Evolutionary conservation across 2,888 invertebrate genomes (phyloP).

Genomic region (Oligia strigilis): DNA sequence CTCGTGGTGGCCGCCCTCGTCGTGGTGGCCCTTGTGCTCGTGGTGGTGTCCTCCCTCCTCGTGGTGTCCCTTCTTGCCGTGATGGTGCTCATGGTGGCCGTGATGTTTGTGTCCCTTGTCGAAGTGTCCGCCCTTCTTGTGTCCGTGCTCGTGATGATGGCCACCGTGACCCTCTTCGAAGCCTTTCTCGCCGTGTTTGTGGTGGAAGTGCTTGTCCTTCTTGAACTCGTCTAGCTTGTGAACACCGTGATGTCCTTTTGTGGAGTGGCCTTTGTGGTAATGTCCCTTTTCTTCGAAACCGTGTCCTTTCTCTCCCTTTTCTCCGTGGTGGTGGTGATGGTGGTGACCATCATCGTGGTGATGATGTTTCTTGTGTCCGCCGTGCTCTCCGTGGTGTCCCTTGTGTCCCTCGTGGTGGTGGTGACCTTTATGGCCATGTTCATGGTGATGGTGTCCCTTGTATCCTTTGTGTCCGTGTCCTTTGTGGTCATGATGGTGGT

Average conservation of each 20-base stretch:
- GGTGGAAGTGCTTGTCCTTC: slow-evolving; percentile 96
- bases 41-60: slow-evolving; percentile 95
- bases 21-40: slow-evolving; percentile 95
- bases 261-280: slow-evolving; percentile 95
- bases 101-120: slow-evolving; percentile 95
- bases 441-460: slow-evolving; percentile 92
- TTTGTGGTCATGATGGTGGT: slow-evolving; percentile 92
- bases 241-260: slow-evolving; percentile 95
- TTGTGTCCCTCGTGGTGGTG: slow-evolving; percentile 92
- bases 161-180: slow-evolving; percentile 94
- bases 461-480: slow-evolving; percentile 93
- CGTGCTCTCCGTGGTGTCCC: slow-evolving; percentile 91
- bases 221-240: slow-evolving; percentile 96
- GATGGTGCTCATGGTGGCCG: slow-evolving; percentile 94
- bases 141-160: slow-evolving; percentile 94
- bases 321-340: slow-evolving; percentile 91
- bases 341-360: slow-evolving; percentile 92
- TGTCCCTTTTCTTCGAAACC: slow-evolving; percentile 91
- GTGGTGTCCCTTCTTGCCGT: slow-evolving; percentile 95
- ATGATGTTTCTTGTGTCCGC: slow-evolving; percentile 92
- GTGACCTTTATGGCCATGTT: slow-evolving; percentile 93
- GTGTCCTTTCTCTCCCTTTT: slow-evolving; percentile 92
- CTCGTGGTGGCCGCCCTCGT: slow-evolving; percentile 94
- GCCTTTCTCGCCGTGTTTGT: slow-evolving; percentile 95
- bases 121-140: slow-evolving; percentile 95